Base-by-base conservation (phyloP, 2,113 vertebrate species). In the Typhlomys cinereus region DNA sequence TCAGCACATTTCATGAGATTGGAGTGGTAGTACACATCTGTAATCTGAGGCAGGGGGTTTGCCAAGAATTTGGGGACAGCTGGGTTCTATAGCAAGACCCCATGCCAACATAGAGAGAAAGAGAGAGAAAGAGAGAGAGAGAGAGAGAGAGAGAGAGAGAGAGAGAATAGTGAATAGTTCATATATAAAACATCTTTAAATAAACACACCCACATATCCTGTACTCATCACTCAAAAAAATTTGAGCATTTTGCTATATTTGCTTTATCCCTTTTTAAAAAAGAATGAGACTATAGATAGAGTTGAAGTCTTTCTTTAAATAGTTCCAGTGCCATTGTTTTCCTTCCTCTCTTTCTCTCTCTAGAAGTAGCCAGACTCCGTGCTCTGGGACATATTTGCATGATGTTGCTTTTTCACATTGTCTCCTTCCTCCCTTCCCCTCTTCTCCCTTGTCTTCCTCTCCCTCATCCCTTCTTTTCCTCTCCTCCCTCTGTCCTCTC, bases 201-300 rank as follows among this genome's bases (percentile, higher is more conserved):
- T 70, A 85, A 66, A 50, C 5, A 36, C 31, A 85, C 36, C 20
- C 86, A 61, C 39, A 81, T 4, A 84, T 11, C 6, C 52, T 69
- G 18, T 8, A 52, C 41, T 41, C 46, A 59, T 54, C 52, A 29
- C 31, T 80, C 59, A 48, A 87, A 84, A 44, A 86, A 25, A 52
- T 70, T 46, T 83, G 66, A 89, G 71, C 66, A 48, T 76, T 71
- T 85, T 85, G 46, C 31, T 85, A 54, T 69, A 12, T 66, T 88
- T 88, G n/a, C 64, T 79, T 89, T 41, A n/a, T 39, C 48, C 61
- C 5, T 57, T 75, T 69, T 50, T 23, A 21, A 69, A 52, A 36
- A 75, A 74, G 64, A 84, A 17, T 23, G 9, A 46, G 7, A 14
- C 3, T 41, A 0, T 21, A 80, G n/a, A 50, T 20, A 2, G 5